Evolutionary conservation across 2,888 invertebrate genomes (phyloP).

Genomic region (Galerucella pusilla): DNA sequence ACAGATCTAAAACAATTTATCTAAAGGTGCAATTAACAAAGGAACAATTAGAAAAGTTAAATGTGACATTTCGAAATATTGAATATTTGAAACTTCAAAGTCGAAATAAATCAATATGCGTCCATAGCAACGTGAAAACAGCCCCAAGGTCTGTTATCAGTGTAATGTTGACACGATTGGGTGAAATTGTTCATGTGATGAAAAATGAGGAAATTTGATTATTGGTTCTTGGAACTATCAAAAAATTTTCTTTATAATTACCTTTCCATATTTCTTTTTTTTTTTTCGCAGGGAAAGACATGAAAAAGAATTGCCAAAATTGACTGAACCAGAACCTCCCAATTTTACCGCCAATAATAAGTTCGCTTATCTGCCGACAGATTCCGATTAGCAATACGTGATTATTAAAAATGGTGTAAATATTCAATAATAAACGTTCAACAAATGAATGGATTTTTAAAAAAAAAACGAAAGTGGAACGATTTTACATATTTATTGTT

Average conservation of each 20-base stretch:
- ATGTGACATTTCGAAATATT: too few species aligned
- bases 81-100: too few species aligned
- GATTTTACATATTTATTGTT: constrained; percentile 54
- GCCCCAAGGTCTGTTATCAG: too few species aligned
- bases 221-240: too few species aligned
- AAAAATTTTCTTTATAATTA: not conserved
- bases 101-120: too few species aligned
- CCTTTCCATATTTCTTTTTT: constrained; percentile 2
- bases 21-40: too few species aligned
- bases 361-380: constrained; percentile 78
- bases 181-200: too few species aligned
- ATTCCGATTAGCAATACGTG: constrained; percentile 56
- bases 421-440: constrained; percentile 39
- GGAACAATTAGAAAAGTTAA: too few species aligned
- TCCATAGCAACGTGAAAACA: too few species aligned
- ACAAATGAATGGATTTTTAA: constrained; percentile 40
- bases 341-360: constrained; percentile 82
- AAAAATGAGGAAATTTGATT: too few species aligned
- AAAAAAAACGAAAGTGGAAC: constrained; percentile 43
- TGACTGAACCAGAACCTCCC: constrained; percentile 80
- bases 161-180: too few species aligned
- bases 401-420: constrained; percentile 38
- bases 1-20: too few species aligned
- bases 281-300: constrained; percentile 57
- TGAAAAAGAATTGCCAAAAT: constrained; percentile 74